A percentile compares a stretch with the other conserved stretches of the same genome.
Conservation (phyloP, 2,888 invertebrate species). For the Beris morrisii region DNA sequence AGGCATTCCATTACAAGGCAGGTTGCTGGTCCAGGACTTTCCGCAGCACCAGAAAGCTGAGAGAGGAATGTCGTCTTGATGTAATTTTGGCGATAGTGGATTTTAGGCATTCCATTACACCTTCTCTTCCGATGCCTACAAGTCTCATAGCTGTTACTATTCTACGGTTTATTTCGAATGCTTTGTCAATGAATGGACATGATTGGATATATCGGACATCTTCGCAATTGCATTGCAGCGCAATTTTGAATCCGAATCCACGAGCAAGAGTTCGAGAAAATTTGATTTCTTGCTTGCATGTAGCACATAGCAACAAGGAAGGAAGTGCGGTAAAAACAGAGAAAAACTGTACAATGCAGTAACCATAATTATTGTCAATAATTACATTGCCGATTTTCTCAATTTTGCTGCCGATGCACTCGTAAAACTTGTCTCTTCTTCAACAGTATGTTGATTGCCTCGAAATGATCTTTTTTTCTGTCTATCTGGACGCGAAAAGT, state of each 20-base stretch:
- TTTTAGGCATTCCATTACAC: too few species aligned
- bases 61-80: too few species aligned
- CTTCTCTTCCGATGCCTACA: constrained; percentile 40
- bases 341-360: constrained; percentile 40
- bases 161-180: constrained; percentile 42
- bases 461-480: neutral
- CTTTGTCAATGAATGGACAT: constrained; percentile 35
- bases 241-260: constrained; percentile 41
- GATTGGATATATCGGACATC: constrained; percentile 34
- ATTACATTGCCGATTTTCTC: constrained; percentile 36
- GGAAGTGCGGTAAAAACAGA: constrained; percentile 36
- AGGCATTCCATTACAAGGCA: too few species aligned
- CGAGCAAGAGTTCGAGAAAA: constrained; percentile 18
- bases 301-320: constrained; percentile 2
- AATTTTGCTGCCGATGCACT: constrained; percentile 42
- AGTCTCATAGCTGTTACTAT: constrained; percentile 41
- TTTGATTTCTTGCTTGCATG: constrained; percentile 13
- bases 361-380: constrained; percentile 37
- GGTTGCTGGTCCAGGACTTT: too few species aligned
- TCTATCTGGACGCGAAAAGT: neutral
- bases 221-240: constrained; percentile 36
- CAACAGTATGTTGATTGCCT: constrained; percentile 14
- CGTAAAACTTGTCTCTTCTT: constrained; percentile 37
- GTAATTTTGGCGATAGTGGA: too few species aligned
- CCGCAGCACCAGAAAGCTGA: too few species aligned